phyloP scores from a whole-genome alignment of 1,140 invertebrate genomes.

The Sitobion miscanthi region DNA sequence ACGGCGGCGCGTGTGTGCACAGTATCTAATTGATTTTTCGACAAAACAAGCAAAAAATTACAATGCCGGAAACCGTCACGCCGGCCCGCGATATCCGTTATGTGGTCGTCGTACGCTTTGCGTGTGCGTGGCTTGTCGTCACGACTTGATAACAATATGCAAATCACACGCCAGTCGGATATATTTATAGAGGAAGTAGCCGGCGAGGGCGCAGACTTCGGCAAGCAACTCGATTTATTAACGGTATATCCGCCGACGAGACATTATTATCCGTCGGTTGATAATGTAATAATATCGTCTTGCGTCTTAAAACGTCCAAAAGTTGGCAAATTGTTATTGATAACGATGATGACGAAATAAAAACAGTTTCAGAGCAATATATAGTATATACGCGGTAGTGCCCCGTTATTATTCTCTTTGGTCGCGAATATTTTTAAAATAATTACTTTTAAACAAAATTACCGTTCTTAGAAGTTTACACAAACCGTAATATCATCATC shows the following conservation, averaged over 20 bases:
- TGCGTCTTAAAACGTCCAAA: background rate
- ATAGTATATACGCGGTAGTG: background rate
- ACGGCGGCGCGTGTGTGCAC: background rate
- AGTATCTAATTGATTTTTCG: constrained; percentile 11
- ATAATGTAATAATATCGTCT: background rate
- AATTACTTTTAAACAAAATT: constrained; percentile 35
- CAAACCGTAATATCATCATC: background rate
- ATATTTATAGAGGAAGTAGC: background rate
- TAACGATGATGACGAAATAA: background rate
- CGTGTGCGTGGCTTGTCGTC: background rate
- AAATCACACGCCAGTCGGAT: background rate
- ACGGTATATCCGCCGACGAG: background rate
- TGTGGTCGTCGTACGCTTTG: background rate
- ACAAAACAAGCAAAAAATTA: background rate
- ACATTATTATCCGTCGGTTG: background rate
- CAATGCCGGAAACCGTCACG: background rate
- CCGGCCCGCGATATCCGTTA: background rate
- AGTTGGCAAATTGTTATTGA: background rate
- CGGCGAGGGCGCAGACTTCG: too few relatives aligned
- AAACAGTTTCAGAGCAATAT: background rate
- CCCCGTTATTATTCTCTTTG: background rate
- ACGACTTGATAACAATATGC: background rate
- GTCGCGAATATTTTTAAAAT: background rate
- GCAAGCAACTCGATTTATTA: background rate
- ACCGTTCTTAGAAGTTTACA: constrained; percentile 2